Base-by-base conservation (phyloP, 2,888 invertebrate genomes). In the Iphiclides podalirius region DNA sequence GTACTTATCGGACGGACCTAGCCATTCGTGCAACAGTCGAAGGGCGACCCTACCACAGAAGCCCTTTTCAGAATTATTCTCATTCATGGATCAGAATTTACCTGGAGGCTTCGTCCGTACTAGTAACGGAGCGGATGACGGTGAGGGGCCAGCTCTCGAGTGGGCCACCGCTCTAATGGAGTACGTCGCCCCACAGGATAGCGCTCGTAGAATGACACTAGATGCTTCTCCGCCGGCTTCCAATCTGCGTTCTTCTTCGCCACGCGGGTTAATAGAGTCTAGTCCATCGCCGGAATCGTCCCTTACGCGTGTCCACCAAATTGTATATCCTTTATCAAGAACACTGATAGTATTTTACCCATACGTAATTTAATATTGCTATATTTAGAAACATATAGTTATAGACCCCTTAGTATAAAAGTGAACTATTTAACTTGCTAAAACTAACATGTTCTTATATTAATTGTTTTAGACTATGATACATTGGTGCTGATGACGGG, bases 101-200 rank as follows among this genome's bases (percentile, higher is more conserved):
- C 88, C 88, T 62, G 88, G 88, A 31, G 86, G 82, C 64, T 86
- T 87, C 13, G 88, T 88, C 53, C 78, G 75, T 28, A 88, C 82
- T 44, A 86, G 48, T 38, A 88, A 53, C 0, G 87, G 82, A 1
- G 63, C 64, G 0, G 88, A 88, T 0, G 75, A 67, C 0, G 79
- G 75, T 0, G 88, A 87, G 0, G 85, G 73, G 0, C 88, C 88
- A 1, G 79, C 88, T 20, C 78, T 65, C 0, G 86, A 86, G 57
- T 88, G 87, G 0, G 88, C 88, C 4, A 86, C 72, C 2, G 77
- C 85, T 34, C 76, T 64, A 8, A 88, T 84, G 0, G 86, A 82
- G 60, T 88, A 88, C 0, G 78, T 70, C 1, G 85, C 83, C 1
- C 88, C 88, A 53, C 88, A 88, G 0, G 86, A 70, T 15, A 88